A percentile compares a stretch with the other conserved stretches of the same genome.
These are phyloP conservation scores for Cheilosia impressa DNA, from an alignment of 2,888 invertebrate genomes.

Conservation along the genomic window DNA sequence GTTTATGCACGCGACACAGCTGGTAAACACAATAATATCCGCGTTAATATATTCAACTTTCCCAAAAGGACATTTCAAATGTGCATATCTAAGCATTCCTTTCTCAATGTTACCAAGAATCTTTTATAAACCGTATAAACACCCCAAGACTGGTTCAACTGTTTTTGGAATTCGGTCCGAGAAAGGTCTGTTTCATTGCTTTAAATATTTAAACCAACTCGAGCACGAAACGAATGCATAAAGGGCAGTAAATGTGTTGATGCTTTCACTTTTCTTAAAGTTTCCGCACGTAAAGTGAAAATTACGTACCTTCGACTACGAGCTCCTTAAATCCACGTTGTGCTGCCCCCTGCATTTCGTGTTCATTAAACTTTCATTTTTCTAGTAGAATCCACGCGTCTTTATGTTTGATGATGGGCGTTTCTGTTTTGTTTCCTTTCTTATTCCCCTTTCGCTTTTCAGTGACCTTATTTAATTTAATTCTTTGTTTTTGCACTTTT, in stretches of 20 bases:
- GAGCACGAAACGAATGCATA: conserved; percentile 62
- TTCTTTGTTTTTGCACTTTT: conserved; percentile 2
- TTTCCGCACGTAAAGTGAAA: conserved; percentile 28
- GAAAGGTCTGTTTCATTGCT: conserved; percentile 37
- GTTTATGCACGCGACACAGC: no score
- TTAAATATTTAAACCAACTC: conserved; percentile 74
- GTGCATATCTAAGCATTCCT: no score
- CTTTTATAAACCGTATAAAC: no score
- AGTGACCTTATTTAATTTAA: conserved; percentile 55
- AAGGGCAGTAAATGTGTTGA: conserved; percentile 6
- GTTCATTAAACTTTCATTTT: conserved; percentile 69
- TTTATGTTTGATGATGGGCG: conserved; percentile 33
- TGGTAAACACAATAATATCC: no score
- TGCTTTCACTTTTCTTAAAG: conserved; percentile 71
- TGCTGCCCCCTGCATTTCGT: conserved; percentile 52
- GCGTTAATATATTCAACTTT: no score
- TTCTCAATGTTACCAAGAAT: no score
- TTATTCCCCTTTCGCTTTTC: conserved; percentile 34
- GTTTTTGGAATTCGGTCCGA: not conserved
- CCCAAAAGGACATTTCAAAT: no score
- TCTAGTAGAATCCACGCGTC: conserved; percentile 20
- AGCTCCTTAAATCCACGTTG: conserved; percentile 7
- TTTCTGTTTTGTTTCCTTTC: not conserved
- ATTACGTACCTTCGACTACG: not conserved
- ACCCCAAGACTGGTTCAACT: no score